Percentiles rank a stretch among this genome's conserved stretches.
These are phyloP conservation scores for Polydrusus pterygomalis DNA, from an alignment of 2,888 invertebrate species.

Conservation along the genomic window DNA sequence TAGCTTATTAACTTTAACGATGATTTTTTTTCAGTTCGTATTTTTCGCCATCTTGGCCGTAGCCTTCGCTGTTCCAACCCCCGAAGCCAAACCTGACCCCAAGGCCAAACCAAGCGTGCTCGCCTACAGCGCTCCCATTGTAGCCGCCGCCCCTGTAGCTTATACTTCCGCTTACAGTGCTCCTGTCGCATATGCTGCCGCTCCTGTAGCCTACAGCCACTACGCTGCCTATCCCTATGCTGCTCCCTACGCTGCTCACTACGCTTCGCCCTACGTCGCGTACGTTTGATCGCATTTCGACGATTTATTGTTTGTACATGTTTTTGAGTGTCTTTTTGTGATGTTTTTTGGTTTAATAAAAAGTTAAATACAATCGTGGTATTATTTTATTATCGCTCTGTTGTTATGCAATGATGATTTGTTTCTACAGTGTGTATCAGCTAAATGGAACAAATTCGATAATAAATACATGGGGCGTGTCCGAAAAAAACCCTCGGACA, in stretches of 20 bases:
- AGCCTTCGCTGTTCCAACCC: conserved; percentile 53
- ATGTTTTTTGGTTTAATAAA: conserved; percentile 19
- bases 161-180: conserved; percentile 50
- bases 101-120: conserved; percentile 44
- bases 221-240: conserved; percentile 46
- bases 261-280: conserved; percentile 43
- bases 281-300: conserved; percentile 1
- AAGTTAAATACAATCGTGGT: not conserved
- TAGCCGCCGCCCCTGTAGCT: conserved; percentile 47
- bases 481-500: no score
- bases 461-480: no score
- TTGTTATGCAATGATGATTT: no score
- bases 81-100: conserved; percentile 54
- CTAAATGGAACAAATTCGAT: no score
- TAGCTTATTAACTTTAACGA: not conserved
- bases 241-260: conserved; percentile 34
- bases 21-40: conserved; percentile 48
- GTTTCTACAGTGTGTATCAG: no score
- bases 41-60: conserved; percentile 56
- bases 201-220: conserved; percentile 50
- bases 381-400: no score
- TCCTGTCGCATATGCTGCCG: conserved; percentile 42
- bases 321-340: not conserved
- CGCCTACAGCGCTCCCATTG: conserved; percentile 45
- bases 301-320: not conserved